Evolutionary conservation across 2,113 vertebrate species (phyloP).

Genomic region (Lota lota): DNA sequence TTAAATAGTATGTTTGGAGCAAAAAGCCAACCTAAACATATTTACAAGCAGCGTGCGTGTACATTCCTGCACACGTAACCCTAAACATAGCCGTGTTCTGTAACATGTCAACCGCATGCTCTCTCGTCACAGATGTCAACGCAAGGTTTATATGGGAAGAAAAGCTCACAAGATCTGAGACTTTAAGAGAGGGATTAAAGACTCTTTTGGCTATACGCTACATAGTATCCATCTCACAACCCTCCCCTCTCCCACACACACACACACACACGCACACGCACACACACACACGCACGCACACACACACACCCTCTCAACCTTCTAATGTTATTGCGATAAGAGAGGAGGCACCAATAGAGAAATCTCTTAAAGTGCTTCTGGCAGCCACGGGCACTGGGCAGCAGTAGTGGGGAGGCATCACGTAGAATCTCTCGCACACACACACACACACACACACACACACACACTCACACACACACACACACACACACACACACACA

Average conservation of each 20-base stretch:
- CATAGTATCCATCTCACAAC: conserved; percentile 8
- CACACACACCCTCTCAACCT: neutral
- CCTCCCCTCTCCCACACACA: conserved; percentile 38
- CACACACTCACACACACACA: too few relatives aligned
- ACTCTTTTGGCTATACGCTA: conserved; percentile 33
- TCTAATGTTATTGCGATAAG: conserved; percentile 40
- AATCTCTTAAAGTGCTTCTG: conserved; percentile 60
- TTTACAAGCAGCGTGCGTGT: neutral
- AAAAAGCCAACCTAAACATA: neutral
- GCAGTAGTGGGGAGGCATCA: conserved; percentile 48
- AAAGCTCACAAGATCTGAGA: neutral
- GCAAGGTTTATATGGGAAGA: conserved; percentile 10
- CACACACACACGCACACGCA: too few relatives aligned
- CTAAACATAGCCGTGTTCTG: neutral
- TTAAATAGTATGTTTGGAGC: neutral
- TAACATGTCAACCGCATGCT: neutral
- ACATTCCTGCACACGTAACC: neutral
- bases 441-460: too few relatives aligned
- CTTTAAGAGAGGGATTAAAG: conserved; percentile 34
- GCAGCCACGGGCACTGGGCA: conserved; percentile 49
- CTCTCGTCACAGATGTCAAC: conserved; percentile 5
- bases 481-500: neutral
- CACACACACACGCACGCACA: too few relatives aligned
- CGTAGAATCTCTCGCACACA: too few relatives aligned
- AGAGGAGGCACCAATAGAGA: conserved; percentile 55